Base-by-base conservation (phyloP, 2,888 invertebrate genomes). In the Mesochorus sp. region DNA sequence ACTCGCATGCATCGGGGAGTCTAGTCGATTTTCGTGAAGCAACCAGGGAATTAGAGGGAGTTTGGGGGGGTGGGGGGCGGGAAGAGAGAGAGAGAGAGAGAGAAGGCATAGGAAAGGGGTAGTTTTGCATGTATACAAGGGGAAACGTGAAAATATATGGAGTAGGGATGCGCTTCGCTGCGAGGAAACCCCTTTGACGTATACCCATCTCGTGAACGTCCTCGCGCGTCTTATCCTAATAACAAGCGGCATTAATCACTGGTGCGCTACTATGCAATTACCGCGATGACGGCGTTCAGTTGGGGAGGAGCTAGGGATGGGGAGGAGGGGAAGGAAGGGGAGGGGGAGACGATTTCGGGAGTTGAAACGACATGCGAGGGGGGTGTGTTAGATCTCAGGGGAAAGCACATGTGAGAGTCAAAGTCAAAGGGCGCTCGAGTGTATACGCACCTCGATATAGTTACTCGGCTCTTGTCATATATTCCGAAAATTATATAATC, bases 231-330 rank as follows among this genome's bases (percentile, higher is more conserved):
- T 85, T 85, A 85, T 87, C 84, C 84, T 87, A 87, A 87, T 86
- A 87, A 85, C 85, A 85, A 85, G 86, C 84, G 81, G 82, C 85
- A 87, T 88, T 87, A 88, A 88, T 87, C 88, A 88, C 85, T 81
- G 81, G 81, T 84, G 82, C 81, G 82, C 84, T 78, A 83, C 82
- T 79, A 80, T 85, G 86, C 85, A 86, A 88, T 88, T 87, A 88
- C 85, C 83, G 81, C 81, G 84, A 85, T 88, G 86, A 83, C 80
- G 83, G 83, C 85, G 84, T 61, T 51, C 24, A 19, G 17, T 10
- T 5, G 19, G 19, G 47, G n/a, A n/a, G n/a, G n/a, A n/a, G n/a
- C n/a, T n/a, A n/a, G n/a, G n/a, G 21, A 44, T 10, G 44, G 44
- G 17, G 26, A 49, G 0, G 24, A 34, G 6, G 57, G 6, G 14